These are phyloP conservation scores for Ophion ventricosus DNA, from an alignment of 2,888 invertebrate species.

Conservation along the genomic window DNA sequence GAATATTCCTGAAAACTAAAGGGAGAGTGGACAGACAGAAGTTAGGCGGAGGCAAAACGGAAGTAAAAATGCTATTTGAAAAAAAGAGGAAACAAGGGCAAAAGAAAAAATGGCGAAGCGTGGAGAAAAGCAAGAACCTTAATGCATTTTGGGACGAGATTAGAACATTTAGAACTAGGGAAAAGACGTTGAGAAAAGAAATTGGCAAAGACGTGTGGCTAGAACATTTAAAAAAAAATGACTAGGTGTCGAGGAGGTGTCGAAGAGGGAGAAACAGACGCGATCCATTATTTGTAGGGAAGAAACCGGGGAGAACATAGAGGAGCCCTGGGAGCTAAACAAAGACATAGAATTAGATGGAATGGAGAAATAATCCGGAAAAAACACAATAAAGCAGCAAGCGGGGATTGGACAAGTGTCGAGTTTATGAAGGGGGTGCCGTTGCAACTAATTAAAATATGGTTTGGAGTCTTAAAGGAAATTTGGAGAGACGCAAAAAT, in stretches of 20 bases:
- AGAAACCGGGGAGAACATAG: neutral
- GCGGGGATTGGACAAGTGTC: conserved; percentile 45
- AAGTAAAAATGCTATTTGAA: conserved; percentile 16
- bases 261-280: neutral
- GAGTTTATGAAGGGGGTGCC: conserved; percentile 41
- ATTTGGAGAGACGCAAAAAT: conserved; percentile 51
- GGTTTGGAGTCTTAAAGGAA: conserved; percentile 29
- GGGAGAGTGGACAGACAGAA: neutral
- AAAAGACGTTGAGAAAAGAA: conserved; percentile 1
- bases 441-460: neutral
- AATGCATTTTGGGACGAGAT: conserved; percentile 39
- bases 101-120: conserved; percentile 15
- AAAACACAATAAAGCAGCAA: conserved; percentile 52
- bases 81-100: conserved; percentile 2
- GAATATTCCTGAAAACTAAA: conserved; percentile 20
- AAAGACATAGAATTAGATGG: conserved; percentile 33
- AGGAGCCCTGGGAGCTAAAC: conserved; percentile 34
- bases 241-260: conserved; percentile 3
- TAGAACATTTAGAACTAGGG: conserved; percentile 23
- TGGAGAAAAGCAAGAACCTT: conserved; percentile 32
- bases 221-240: conserved; percentile 29
- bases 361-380: conserved; percentile 29
- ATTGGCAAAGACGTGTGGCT: conserved; percentile 22
- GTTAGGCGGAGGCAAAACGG: neutral
- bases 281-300: neutral